These are phyloP conservation scores for Hyles vespertilio DNA, from an alignment of 1,140 invertebrate species.

Conservation along the genomic window DNA sequence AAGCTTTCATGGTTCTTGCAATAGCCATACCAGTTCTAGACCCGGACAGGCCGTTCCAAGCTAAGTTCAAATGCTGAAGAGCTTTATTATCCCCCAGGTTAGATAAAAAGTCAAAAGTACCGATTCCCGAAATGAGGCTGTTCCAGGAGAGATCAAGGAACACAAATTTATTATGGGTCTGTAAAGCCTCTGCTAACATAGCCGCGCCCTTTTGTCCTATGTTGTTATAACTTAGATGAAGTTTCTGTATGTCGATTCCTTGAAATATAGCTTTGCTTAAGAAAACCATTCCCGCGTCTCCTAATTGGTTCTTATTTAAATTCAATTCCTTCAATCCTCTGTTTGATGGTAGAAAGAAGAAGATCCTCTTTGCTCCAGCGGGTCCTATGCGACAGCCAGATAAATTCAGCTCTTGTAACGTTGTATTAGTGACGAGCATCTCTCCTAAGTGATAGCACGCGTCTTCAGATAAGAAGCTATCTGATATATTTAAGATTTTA, in stretches of 20 bases:
- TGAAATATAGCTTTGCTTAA: conserved; percentile 46
- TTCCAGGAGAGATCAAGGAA: conserved; percentile 72
- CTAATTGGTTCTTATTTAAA: conserved; percentile 60
- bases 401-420: conserved; percentile 57
- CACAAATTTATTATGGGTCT: conserved; percentile 58
- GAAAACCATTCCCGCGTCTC: conserved; percentile 51
- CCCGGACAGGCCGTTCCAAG: conserved; percentile 49
- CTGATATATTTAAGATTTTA: conserved; percentile 53
- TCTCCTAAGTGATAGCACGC: conserved; percentile 60
- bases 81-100: conserved; percentile 33
- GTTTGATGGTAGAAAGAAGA: conserved; percentile 40
- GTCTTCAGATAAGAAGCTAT: conserved; percentile 64
- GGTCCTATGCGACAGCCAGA: conserved; percentile 66
- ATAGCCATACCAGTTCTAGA: conserved; percentile 33
- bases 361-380: conserved; percentile 45
- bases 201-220: conserved; percentile 48
- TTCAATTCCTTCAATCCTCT: conserved; percentile 47
- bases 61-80: conserved; percentile 46
- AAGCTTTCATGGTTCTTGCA: conserved; percentile 31
- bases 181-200: conserved; percentile 53
- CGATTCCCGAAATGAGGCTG: conserved; percentile 42
- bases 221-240: conserved; percentile 66
- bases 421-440: conserved; percentile 60
- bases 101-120: conserved; percentile 27
- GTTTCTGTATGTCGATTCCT: conserved; percentile 44